A percentile compares a stretch with the other conserved stretches of the same genome.
phyloP scores from a whole-genome alignment of 2,888 invertebrate species.

The Uloborus plumipes region DNA sequence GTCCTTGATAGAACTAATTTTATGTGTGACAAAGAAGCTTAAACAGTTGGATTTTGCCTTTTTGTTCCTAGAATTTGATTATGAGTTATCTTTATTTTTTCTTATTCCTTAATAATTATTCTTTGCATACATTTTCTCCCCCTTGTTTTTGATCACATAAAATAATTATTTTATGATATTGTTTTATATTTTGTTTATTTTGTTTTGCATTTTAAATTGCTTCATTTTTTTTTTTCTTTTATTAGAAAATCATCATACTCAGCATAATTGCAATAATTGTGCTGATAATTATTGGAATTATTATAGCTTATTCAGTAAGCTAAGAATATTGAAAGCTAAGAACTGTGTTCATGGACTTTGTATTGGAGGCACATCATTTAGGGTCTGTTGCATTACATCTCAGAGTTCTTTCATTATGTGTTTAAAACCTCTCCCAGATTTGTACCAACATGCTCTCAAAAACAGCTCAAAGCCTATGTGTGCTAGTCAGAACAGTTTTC shows the following conservation, averaged over 20 bases:
- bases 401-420: too few relatives aligned
- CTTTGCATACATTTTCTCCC: background rate
- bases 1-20: too few relatives aligned
- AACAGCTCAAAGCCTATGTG: too few relatives aligned
- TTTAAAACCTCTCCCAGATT: too few relatives aligned
- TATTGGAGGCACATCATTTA: too few relatives aligned
- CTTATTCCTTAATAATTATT: background rate
- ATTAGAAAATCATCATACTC: slow-evolving; percentile 52
- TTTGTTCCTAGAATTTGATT: background rate
- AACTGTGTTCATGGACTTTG: background rate
- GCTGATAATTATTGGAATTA: slow-evolving; percentile 42
- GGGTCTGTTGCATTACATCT: too few relatives aligned
- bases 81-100: background rate
- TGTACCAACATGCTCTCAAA: too few relatives aligned
- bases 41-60: too few relatives aligned
- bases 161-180: background rate
- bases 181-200: slow-evolving; percentile 12
- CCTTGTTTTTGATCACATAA: background rate
- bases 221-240: slow-evolving; percentile 19
- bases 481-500: too few relatives aligned
- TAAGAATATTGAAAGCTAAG: background rate
- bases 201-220: background rate
- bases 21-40: too few relatives aligned
- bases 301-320: slow-evolving; percentile 34
- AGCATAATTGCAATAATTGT: slow-evolving; percentile 28